phyloP scores from a whole-genome alignment of 2,113 vertebrate genomes.

The Panthera leo region DNA sequence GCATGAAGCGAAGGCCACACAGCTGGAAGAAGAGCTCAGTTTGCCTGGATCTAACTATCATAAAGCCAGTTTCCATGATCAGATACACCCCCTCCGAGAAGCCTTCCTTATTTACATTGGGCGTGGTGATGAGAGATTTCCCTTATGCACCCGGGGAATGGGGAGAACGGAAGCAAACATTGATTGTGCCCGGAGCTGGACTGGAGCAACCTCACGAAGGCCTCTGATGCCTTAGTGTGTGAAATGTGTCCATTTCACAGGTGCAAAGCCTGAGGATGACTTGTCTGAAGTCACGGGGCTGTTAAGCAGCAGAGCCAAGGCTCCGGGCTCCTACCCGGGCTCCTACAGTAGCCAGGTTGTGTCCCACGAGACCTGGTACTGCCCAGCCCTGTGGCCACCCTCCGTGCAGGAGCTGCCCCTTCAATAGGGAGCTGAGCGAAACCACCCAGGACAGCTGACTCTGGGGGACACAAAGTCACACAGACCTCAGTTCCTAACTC shows the following conservation, averaged over 20 bases:
- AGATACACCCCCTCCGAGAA: background rate
- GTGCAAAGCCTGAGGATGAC: background rate
- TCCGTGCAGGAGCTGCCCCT: no score
- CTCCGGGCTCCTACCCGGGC: rapidly evolving
- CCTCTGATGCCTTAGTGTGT: background rate
- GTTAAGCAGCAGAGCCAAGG: background rate
- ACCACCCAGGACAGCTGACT: background rate
- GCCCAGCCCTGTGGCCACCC: rapidly evolving
- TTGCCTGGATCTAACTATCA: background rate
- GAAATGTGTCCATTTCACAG: background rate
- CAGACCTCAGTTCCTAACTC: background rate
- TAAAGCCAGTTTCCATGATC: background rate
- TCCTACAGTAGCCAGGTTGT: background rate
- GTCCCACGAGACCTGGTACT: no score
- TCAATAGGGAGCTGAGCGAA: background rate
- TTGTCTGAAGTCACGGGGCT: background rate
- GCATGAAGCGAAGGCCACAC: background rate
- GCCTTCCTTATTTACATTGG: background rate
- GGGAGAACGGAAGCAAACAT: background rate
- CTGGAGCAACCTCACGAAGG: background rate
- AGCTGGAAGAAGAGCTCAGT: no score
- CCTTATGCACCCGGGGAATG: no score
- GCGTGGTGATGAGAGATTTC: background rate
- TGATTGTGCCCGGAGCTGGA: background rate
- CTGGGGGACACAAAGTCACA: background rate